Evolutionary conservation across 2,113 vertebrate species (phyloP).

Genomic region (Eclectus roratus): DNA sequence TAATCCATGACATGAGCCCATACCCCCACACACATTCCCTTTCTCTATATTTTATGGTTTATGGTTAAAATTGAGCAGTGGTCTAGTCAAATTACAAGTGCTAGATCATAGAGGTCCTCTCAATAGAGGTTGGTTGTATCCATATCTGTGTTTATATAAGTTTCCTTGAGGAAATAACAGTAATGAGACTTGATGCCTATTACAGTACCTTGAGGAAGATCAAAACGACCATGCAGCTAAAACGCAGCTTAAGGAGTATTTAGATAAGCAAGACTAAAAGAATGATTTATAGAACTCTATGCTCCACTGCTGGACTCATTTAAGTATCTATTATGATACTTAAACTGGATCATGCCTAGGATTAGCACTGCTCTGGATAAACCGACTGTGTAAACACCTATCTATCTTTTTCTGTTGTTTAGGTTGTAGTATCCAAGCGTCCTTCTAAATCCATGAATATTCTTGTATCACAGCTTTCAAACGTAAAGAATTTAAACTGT

Average conservation of each 20-base stretch:
- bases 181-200: background rate
- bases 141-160: background rate
- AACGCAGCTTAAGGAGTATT: background rate
- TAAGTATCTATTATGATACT: background rate
- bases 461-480: background rate
- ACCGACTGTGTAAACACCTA: background rate
- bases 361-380: background rate
- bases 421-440: background rate
- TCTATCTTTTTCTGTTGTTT: background rate
- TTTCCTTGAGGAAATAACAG: background rate
- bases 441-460: background rate
- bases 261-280: background rate
- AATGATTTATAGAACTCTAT: background rate
- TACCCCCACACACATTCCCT: fast-evolving
- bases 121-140: background rate
- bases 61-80: background rate
- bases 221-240: background rate
- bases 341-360: background rate
- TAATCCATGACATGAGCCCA: background rate
- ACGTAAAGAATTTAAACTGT: background rate
- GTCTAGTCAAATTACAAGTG: background rate
- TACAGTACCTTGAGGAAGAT: background rate
- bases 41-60: background rate
- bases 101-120: background rate
- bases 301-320: background rate